Evolutionary conservation across 1,140 invertebrate species (phyloP).

Genomic region (Neodiprion virginianus): DNA sequence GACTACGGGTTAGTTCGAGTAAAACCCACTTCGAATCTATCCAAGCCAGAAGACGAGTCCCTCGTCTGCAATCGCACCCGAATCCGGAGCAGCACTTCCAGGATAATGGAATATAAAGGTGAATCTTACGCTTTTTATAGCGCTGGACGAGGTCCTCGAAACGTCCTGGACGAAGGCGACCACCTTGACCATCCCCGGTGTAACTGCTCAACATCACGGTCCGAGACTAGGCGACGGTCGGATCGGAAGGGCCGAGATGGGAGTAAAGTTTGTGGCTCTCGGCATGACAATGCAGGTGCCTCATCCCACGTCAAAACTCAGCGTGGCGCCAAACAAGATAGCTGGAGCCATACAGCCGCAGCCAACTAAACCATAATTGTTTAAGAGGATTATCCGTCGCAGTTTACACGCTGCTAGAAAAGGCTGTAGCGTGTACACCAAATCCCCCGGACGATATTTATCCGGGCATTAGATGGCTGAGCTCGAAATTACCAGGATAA

Average conservation of each 20-base stretch:
- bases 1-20: too few relatives aligned
- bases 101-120: too few relatives aligned
- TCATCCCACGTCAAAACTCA: constrained; percentile 61
- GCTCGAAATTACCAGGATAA: constrained; percentile 34
- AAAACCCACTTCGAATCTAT: too few relatives aligned
- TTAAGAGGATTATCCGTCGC: constrained; percentile 52
- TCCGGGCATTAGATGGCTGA: constrained; percentile 31
- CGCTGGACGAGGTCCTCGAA: too few relatives aligned
- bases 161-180: background rate
- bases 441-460: constrained; percentile 19
- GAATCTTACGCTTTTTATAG: too few relatives aligned
- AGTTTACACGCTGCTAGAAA: constrained; percentile 48
- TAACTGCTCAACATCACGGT: background rate
- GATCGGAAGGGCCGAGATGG: constrained; percentile 16
- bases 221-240: background rate
- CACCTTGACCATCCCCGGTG: background rate
- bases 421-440: background rate
- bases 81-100: too few relatives aligned
- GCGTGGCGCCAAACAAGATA: constrained; percentile 51
- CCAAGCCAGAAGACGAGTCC: too few relatives aligned
- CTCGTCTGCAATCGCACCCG: too few relatives aligned
- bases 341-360: constrained; percentile 8
- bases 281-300: constrained; percentile 62
- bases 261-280: constrained; percentile 45
- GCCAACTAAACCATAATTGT: constrained; percentile 54